Evolutionary conservation across 2,888 invertebrate genomes (phyloP), one percentile per base, ranked within the genome.

Genomic region (Tachina lurida): DNA sequence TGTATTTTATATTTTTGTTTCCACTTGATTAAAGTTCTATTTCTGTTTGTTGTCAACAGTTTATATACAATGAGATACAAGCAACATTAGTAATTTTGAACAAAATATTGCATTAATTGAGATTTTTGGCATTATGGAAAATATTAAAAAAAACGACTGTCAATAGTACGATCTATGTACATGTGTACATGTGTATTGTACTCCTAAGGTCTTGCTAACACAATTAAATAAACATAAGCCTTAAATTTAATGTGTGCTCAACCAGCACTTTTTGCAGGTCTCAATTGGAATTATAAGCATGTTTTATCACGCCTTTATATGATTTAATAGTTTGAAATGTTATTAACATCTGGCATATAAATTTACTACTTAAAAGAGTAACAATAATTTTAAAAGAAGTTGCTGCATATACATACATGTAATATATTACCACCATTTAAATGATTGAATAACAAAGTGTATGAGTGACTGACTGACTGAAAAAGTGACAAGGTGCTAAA

Each of bases 241-340:
- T 58, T 22, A 5, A 0, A 12, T 13, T 39, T 58, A 58, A n/a
- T 54, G 45, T 45, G 52, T 49, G 4, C 10, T 10, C 17, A 39
- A 15, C 10, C 67, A 58, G 45, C 17, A 49, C 15, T 19, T 58
- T 58, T 13, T 47, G 43, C 60, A n/a, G 65, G 43, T 41, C 54
- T 31, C 39, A 67, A 82, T 77, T 74, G 73, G 60, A 54, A 73
- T 67, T 75, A 70, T 77, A 73, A 58, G 67, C 75, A 86, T 76
- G 78, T 60, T 71, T 75, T 76, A 84, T 83, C 84, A 86, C 82
- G 86, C 87, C 81, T 82, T 62, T 73, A 87, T 86, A 84, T 88
- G 86, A 81, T 86, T 87, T 87, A 87, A 81, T 84, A 82, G 75
- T 70, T 68, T 60, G 3, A 31, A 31, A 54, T 60, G n/a, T 60